Base-by-base conservation (phyloP, 2,113 vertebrate genomes). In the Mustela lutreola region DNA sequence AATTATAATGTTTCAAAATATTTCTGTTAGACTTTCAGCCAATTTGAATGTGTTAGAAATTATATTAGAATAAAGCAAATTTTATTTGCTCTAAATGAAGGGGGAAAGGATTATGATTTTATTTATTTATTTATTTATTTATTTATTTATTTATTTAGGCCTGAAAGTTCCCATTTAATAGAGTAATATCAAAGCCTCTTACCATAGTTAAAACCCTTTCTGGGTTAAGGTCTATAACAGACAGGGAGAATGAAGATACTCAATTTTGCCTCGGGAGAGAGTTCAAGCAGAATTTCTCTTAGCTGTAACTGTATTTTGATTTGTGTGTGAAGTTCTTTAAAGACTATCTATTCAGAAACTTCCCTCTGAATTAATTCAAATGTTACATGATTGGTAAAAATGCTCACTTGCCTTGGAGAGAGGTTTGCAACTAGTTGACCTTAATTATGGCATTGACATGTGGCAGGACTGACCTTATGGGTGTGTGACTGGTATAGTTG, bases 1-100 rank as follows among this genome's bases (percentile, higher is more conserved):
- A 75, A 93, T 56, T 94, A 88, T 79, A 60, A 67, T 53, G 2
- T 89, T 87, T 92, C 18, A 71, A 58, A 70, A 80, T 48, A 81
- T 78, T 79, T 79, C 71, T 88, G 4, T 78, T 62, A 90, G 16
- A 94, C 60, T 67, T 83, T 94, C 48, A 97, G 8, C 11, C 16
- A 5, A 19, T 90, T 81, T 86, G 26, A 82, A 78, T 28, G 2
- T 67, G 8, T 0, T 45, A 78, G 31, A 73, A 82, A 78, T 31
- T 31, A 48, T 58, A 85, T 26, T 70, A 89, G 19, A 18, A n/a
- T 36, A 26, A 3, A 62, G 14, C 4, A 67, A 93, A 58, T 16
- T 42, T 84, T 85, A 16, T 42, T 93, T 71, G 31, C 31, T 56
- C 1, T 84, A 88, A 75, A 22, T 0, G 6, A 63, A 82, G 2